These are phyloP conservation scores for Pardalotus punctatus DNA, from an alignment of 2,113 vertebrate genomes.

Conservation along the genomic window DNA sequence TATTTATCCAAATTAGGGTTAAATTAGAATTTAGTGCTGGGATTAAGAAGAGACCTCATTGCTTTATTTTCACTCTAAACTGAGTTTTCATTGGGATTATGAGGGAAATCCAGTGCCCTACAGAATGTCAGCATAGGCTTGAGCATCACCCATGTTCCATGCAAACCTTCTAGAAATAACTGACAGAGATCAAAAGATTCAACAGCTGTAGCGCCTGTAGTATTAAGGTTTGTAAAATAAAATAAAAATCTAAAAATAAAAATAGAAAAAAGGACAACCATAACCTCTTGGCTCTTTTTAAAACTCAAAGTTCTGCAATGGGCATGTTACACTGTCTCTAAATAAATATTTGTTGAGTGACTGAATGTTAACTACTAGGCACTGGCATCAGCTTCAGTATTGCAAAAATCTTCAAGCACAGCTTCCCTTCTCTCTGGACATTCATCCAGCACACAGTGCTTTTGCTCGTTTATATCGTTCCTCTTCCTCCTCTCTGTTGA, in stretches of 20 bases:
- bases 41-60: background rate
- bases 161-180: background rate
- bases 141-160: background rate
- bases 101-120: background rate
- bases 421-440: background rate
- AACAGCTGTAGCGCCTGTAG: background rate
- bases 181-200: background rate
- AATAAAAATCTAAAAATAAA: background rate
- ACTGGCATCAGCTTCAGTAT: background rate
- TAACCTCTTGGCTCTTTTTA: background rate
- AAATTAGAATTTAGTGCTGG: background rate
- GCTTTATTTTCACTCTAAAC: background rate
- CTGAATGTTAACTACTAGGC: slow-evolving; percentile 30
- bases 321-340: background rate
- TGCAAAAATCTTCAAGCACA: background rate
- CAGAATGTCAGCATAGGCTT: background rate
- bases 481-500: background rate
- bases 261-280: too few species aligned
- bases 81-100: background rate
- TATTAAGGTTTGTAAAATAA: background rate
- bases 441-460: background rate
- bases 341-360: slow-evolving; percentile 44
- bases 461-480: background rate
- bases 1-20: background rate
- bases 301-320: background rate